Conservation (phyloP, 2,888 invertebrate genomes). For the Miltochrista miniata region DNA sequence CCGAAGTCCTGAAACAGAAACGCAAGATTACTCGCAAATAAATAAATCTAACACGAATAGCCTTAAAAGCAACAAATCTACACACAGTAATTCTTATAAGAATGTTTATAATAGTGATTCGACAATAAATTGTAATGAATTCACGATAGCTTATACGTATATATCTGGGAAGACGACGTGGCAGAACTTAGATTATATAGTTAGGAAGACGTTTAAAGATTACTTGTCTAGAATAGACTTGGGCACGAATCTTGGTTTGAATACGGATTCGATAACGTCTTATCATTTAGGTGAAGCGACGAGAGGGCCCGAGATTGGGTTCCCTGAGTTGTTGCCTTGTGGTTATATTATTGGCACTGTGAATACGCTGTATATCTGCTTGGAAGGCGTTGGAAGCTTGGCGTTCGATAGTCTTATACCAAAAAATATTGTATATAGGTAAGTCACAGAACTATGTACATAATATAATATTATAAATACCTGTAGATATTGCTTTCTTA, state of each 20-base stretch:
- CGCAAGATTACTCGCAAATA: slow-evolving; percentile 71
- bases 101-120: slow-evolving; percentile 79
- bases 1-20: slow-evolving; percentile 74
- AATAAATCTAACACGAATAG: slow-evolving; percentile 82
- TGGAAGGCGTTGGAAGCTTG: slow-evolving; percentile 92
- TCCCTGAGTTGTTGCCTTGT: slow-evolving; percentile 95
- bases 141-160: slow-evolving; percentile 93
- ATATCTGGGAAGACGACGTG: slow-evolving; percentile 97
- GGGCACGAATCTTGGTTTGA: slow-evolving; percentile 92
- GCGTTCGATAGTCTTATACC: slow-evolving; percentile 98
- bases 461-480: too few relatives aligned
- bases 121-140: slow-evolving; percentile 86
- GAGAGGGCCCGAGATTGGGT: slow-evolving; percentile 90
- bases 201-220: slow-evolving; percentile 96
- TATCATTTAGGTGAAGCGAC: slow-evolving; percentile 97
- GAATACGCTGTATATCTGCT: slow-evolving; percentile 94
- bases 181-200: slow-evolving; percentile 96
- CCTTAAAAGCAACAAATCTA: slow-evolving; percentile 82
- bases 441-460: slow-evolving; percentile 20
- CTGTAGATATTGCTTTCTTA: too few relatives aligned
- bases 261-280: slow-evolving; percentile 94
- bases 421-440: slow-evolving; percentile 96
- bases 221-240: slow-evolving; percentile 97
- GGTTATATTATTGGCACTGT: slow-evolving; percentile 96
- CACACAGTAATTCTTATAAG: slow-evolving; percentile 78